These are phyloP conservation scores for Irena cyanogastra DNA, from an alignment of 2,113 vertebrate genomes.

Conservation along the genomic window DNA sequence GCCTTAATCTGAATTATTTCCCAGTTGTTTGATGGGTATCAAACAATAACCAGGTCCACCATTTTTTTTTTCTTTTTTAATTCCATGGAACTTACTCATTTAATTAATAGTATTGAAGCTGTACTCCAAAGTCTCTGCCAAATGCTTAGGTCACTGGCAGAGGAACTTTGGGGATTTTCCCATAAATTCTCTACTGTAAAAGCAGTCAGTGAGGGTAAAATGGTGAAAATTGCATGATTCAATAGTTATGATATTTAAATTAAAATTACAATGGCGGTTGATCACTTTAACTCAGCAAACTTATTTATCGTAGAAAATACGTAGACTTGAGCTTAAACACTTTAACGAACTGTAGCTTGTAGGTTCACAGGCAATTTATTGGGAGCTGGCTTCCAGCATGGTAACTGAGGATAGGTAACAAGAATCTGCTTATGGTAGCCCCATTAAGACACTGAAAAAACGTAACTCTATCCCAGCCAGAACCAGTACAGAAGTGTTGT, in stretches of 20 bases:
- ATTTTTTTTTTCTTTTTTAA: background rate
- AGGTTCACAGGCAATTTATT: background rate
- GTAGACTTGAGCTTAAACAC: background rate
- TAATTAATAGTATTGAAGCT: background rate
- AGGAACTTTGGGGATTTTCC: background rate
- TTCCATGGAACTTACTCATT: background rate
- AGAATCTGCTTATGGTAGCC: background rate
- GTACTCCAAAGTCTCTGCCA: background rate
- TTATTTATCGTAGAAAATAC: background rate
- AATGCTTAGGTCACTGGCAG: background rate
- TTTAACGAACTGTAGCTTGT: background rate
- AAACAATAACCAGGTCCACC: background rate
- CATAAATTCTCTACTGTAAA: background rate
- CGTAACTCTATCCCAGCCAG: background rate
- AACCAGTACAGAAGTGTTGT: background rate
- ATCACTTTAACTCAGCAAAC: background rate
- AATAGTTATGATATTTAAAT: fast-evolving
- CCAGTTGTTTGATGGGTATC: background rate
- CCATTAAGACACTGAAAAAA: background rate
- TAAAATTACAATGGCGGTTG: background rate
- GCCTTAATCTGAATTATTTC: background rate
- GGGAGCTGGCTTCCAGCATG: background rate
- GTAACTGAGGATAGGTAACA: background rate
- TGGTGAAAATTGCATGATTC: background rate
- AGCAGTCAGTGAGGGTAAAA: background rate